Conservation (phyloP, 2,888 invertebrate species). For the Rapana venosa region DNA sequence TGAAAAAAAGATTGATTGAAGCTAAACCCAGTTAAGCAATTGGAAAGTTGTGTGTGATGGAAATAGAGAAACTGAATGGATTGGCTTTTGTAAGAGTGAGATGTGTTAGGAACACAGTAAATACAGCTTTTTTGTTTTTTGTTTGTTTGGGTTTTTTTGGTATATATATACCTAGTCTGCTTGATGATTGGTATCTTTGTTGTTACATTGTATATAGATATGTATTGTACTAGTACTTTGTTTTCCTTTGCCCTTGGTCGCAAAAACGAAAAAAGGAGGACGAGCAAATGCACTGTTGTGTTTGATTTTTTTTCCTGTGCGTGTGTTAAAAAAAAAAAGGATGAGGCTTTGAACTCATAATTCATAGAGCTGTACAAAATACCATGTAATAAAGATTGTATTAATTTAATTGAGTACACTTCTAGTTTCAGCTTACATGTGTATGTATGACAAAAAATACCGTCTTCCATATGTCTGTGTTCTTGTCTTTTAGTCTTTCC, state of each 20-base stretch:
- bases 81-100: not conserved
- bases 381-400: constrained; percentile 30
- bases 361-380: constrained; percentile 28
- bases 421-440: not conserved
- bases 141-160: too few relatives aligned
- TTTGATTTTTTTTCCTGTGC: not conserved
- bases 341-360: constrained; percentile 24
- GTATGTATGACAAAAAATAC: not conserved
- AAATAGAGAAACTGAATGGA: too few relatives aligned
- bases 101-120: not conserved
- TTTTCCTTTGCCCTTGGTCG: not conserved
- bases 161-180: not conserved
- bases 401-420: not conserved
- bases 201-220: not conserved
- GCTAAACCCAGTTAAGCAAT: too few relatives aligned
- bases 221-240: not conserved
- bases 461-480: too few relatives aligned
- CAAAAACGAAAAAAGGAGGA: not conserved
- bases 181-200: not conserved
- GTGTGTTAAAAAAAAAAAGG: not conserved
- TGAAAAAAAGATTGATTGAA: too few relatives aligned
- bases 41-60: too few relatives aligned
- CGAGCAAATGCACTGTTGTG: constrained; percentile 3
- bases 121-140: not conserved
- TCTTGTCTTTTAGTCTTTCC: not conserved